phyloP scores from a whole-genome alignment of 2,113 vertebrate genomes.

The Apteryx owenii region DNA sequence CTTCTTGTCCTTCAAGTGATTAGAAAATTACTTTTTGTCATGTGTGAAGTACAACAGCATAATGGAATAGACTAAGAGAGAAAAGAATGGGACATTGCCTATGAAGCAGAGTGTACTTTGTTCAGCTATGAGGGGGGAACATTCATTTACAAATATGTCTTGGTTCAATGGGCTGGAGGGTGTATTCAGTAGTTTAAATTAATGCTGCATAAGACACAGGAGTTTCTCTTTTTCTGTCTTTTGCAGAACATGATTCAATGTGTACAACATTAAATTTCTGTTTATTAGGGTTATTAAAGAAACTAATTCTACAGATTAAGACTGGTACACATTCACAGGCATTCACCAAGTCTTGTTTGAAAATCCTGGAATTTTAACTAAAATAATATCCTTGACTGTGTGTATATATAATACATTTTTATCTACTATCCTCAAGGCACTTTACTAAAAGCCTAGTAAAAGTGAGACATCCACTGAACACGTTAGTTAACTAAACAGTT shows the following conservation, averaged over 20 bases:
- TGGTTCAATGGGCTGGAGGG: background rate
- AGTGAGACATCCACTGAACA: accelerated
- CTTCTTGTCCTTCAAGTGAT: background rate
- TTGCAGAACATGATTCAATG: background rate
- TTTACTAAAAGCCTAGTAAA: background rate
- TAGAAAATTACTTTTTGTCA: background rate
- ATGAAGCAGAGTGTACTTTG: background rate
- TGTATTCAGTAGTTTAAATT: background rate
- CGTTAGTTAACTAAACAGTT: background rate
- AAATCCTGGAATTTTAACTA: background rate
- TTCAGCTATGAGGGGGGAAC: background rate
- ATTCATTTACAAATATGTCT: background rate
- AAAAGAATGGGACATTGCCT: background rate
- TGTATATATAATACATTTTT: background rate
- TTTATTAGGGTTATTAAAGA: background rate
- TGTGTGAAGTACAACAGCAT: background rate
- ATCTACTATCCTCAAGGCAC: background rate
- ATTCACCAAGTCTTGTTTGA: background rate
- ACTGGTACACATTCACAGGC: background rate
- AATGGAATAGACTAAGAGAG: background rate
- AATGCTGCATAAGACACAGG: background rate
- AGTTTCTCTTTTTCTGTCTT: background rate
- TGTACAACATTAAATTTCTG: background rate
- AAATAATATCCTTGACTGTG: background rate
- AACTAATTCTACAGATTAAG: background rate